phyloP scores from a whole-genome alignment of 1,140 invertebrate species.

The Littorina saxatilis region DNA sequence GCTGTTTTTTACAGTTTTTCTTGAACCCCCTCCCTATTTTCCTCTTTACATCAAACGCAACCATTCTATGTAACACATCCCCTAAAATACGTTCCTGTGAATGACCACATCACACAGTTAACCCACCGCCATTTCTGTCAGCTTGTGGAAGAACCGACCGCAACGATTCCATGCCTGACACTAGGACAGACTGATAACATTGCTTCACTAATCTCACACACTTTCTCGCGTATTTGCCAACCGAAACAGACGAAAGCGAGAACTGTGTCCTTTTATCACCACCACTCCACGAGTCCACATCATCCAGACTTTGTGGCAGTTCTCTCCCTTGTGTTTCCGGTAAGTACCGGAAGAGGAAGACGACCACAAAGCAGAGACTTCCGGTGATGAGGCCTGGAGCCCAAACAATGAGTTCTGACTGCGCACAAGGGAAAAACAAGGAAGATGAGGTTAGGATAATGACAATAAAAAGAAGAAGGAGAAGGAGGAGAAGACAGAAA shows the following conservation, averaged over 20 bases:
- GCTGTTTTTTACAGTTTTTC: too few species aligned
- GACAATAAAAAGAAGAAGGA: too few species aligned
- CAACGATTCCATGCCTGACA: neutral
- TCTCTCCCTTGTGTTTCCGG: slow-evolving; percentile 20
- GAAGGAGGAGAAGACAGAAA: too few species aligned
- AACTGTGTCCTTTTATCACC: neutral
- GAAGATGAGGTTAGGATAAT: too few species aligned
- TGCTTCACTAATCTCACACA: neutral
- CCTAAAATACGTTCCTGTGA: neutral
- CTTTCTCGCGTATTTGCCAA: neutral
- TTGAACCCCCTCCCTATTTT: too few species aligned
- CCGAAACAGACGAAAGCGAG: neutral
- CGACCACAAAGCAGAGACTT: neutral
- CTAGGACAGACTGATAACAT: neutral
- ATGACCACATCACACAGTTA: neutral
- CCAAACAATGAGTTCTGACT: slow-evolving; percentile 9
- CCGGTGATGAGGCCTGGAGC: slow-evolving; percentile 17
- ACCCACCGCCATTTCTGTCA: neutral
- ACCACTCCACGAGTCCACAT: slow-evolving; percentile 22
- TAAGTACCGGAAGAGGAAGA: slow-evolving; percentile 8
- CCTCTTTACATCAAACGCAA: too few species aligned
- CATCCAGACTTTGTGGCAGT: slow-evolving; percentile 14
- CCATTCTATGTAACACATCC: neutral
- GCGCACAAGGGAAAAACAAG: neutral
- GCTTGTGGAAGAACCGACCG: neutral